These are phyloP conservation scores for Ceratitis capitata DNA, from an alignment of 1,140 invertebrate species.

Conservation along the genomic window DNA sequence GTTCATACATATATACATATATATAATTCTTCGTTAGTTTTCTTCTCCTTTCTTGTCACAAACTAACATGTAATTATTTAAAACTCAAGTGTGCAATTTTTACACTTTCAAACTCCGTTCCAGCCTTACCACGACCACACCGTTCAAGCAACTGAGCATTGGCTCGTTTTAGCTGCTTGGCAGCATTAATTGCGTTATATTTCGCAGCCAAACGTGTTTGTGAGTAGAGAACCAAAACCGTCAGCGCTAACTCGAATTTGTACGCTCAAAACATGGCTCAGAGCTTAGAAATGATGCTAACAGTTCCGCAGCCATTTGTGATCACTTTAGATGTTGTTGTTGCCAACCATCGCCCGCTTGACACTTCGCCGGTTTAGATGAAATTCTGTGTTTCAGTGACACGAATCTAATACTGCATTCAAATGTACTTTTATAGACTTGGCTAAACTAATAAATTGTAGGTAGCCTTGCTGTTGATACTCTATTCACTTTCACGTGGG, in stretches of 20 bases:
- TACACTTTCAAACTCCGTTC: background rate
- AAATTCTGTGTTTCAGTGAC: background rate
- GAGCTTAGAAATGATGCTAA: background rate
- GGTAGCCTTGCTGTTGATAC: background rate
- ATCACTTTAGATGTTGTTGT: background rate
- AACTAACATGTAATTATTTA: background rate
- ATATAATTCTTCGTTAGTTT: too few species aligned
- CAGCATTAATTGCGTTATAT: background rate
- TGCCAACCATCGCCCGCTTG: background rate
- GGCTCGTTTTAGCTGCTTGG: background rate
- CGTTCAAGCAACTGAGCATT: constrained; percentile 14
- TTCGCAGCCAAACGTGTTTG: constrained; percentile 16
- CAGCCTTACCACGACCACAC: background rate
- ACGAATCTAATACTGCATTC: constrained; percentile 10
- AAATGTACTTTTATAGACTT: constrained; percentile 1
- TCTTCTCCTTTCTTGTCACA: background rate
- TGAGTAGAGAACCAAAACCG: background rate
- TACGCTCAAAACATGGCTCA: background rate
- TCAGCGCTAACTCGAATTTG: constrained; percentile 2
- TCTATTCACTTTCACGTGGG: background rate
- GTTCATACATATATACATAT: too few species aligned
- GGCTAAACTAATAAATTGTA: background rate
- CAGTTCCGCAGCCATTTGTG: background rate
- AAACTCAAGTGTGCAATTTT: background rate
- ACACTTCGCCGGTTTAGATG: background rate